Evolutionary conservation across 2,797 vertebrate genomes (phyloP), one percentile per base, ranked within the genome.

Genomic region (Etheostoma nigrum): DNA sequence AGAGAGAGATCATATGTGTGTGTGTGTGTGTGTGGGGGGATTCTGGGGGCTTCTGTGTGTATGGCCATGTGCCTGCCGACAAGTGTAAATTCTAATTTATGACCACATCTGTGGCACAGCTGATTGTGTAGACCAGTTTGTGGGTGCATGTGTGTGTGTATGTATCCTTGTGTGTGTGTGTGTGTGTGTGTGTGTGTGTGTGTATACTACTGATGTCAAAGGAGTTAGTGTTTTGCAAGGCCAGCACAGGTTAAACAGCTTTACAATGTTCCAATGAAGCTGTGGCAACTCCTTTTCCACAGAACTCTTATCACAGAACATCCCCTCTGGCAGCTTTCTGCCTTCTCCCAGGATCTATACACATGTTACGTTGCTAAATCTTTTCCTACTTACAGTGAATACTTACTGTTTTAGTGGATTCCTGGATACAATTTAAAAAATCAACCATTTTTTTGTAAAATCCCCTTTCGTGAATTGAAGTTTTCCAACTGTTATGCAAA

Each of bases 201-300:
- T 65, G 40, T 64, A 10, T 16, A 51, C 54, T 44, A 16, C 62
- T 73, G 57, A 62, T 49, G 49, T 80, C 45, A 76, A 6, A 70
- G 25, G 42, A 65, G 30, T 72, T 30, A 45, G 49, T 66, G 54
- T 67, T 67, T 45, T 59, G 69, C n/a, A 7, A 36, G 61, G 54
- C 49, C 62, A 65, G 49, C 3, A 5, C 11, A 21, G 18, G 44
- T 59, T 33, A 44, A 14, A 65, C 66, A 68, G 68, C 62, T 70
- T 74, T 67, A 82, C 12, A 27, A 57, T 51, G 48, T 78, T 40
- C 55, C 51, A 15, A 64, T 67, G 59, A 27, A 64, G 75, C 67
- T 64, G 54, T 63, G 55, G 69, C 27, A 12, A 21, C 36, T 45
- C 33, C 30, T 44, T 18, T 62, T 48, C 59, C 48, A 51, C 25